Conservation (phyloP, 2,113 vertebrate genomes). For the Myrmecobius fasciatus region DNA sequence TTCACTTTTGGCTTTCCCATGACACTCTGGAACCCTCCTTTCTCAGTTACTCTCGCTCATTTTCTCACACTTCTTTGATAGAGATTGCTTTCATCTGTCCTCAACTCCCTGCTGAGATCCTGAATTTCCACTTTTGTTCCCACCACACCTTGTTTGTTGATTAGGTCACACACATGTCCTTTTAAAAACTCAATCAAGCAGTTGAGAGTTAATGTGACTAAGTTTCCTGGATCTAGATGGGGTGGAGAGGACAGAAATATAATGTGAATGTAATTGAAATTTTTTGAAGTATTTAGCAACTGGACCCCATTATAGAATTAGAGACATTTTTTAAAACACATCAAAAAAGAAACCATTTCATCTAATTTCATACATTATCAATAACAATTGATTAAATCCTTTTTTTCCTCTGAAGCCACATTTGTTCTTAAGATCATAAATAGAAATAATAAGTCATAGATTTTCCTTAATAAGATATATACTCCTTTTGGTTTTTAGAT, state of each 20-base stretch:
- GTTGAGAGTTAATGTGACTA: slow-evolving; percentile 1
- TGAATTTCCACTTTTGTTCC: slow-evolving; percentile 76
- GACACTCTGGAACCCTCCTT: background rate
- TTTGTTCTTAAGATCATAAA: background rate
- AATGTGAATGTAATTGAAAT: background rate
- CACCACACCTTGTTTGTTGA: slow-evolving; percentile 77
- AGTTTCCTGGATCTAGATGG: slow-evolving; percentile 27
- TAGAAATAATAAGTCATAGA: background rate
- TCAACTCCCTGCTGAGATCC: slow-evolving; percentile 57
- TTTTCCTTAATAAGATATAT: background rate
- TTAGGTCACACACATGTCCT: slow-evolving; percentile 69
- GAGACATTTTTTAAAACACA: background rate
- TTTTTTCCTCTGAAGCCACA: background rate
- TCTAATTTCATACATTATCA: background rate
- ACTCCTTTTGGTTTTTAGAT: background rate
- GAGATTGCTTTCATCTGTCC: slow-evolving; percentile 6
- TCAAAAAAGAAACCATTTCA: background rate
- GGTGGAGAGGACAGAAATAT: background rate
- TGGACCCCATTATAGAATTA: background rate
- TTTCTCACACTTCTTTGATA: slow-evolving; percentile 31
- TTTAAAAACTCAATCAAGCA: slow-evolving; percentile 44
- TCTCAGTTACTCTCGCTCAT: background rate
- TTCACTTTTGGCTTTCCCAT: slow-evolving; percentile 32
- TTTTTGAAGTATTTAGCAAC: slow-evolving; percentile 15
- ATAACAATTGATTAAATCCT: background rate